Evolutionary conservation across 1,140 invertebrate species (phyloP), one percentile per base, ranked within the genome.

Genomic region (Trichoplusia ni): DNA sequence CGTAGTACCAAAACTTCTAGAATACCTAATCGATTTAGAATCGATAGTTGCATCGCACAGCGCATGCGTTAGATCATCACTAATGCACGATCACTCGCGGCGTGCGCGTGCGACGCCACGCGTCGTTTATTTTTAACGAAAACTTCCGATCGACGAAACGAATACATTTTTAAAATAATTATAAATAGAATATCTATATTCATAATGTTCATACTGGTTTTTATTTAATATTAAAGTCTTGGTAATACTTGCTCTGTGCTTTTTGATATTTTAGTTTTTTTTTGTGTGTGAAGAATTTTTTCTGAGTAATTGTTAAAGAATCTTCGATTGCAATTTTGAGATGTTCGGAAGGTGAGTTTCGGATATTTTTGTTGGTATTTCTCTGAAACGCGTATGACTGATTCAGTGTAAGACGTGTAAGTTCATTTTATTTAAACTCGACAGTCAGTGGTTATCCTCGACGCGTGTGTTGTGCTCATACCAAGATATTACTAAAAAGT

Each of bases 141-240:
- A 21, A 58, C 37, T 58, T 58, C 53, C 53, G 53, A 58, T 42
- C 37, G 38, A 58, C 53, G 14, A 29, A 58, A 42, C 53, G 62
- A 46, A 58, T 54, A 27, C 38, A 42, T 27, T 63, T 53, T 63
- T 38, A 64, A 56, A n/a, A 37, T 56, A 38, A 65, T 49, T 59
- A 59, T 33, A 38, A 59, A 49, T 65, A 65, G 58, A 49, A 13
- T 42, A 13, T 38, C 27, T 44, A 33, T 37, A 42, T 58, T 42
- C 9, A n/a, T 29, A 46, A 37, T 37, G 19, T 18, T 0, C 16
- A 16, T 33, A 7, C 14, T 23, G n/a, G n/a, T 11, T 58, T 1
- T 2, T 42, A 42, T 58, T 27, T 27, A 29, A 38, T 35, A 25
- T n/a, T 21, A 37, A 19, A n/a, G n/a, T n/a, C n/a, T n/a, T n/a